Evolutionary conservation across 2,113 vertebrate species (phyloP).

Genomic region (Menidia beryllina): DNA sequence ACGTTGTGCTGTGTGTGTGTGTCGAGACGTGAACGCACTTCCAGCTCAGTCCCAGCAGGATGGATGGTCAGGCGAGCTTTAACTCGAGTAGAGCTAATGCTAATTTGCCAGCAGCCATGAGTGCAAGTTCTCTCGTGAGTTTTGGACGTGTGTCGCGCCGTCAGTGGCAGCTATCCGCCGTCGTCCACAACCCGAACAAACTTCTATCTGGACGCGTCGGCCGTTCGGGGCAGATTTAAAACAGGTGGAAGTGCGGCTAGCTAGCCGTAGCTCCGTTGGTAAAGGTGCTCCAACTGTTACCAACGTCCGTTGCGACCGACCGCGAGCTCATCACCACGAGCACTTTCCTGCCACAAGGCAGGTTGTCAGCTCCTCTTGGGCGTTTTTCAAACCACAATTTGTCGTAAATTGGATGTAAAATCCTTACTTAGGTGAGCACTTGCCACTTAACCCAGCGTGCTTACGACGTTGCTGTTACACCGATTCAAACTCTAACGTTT

Average conservation of each 20-base stretch:
- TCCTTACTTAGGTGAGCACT: background rate
- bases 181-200: background rate
- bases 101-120: slow-evolving; percentile 33
- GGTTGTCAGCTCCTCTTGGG: background rate
- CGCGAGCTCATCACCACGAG: background rate
- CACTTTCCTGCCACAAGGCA: slow-evolving; percentile 16
- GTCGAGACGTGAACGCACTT: slow-evolving; percentile 45
- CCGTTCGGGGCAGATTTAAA: background rate
- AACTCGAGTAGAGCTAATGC: slow-evolving; percentile 58
- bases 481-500: background rate
- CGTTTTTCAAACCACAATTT: background rate
- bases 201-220: background rate
- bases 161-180: background rate
- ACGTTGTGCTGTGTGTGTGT: slow-evolving; percentile 12
- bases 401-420: background rate
- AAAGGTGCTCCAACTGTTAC: slow-evolving; percentile 18
- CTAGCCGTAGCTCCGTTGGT: slow-evolving; percentile 43
- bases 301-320: slow-evolving; percentile 11
- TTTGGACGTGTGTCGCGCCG: background rate
- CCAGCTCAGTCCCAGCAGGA: slow-evolving; percentile 28
- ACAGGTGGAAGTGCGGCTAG: slow-evolving; percentile 50
- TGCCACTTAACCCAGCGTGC: slow-evolving; percentile 9
- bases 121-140: slow-evolving; percentile 17
- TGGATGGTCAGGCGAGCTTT: slow-evolving; percentile 22
- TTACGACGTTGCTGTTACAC: background rate